These are phyloP conservation scores for Alcis repandata DNA, from an alignment of 2,888 invertebrate species.

Conservation along the genomic window DNA sequence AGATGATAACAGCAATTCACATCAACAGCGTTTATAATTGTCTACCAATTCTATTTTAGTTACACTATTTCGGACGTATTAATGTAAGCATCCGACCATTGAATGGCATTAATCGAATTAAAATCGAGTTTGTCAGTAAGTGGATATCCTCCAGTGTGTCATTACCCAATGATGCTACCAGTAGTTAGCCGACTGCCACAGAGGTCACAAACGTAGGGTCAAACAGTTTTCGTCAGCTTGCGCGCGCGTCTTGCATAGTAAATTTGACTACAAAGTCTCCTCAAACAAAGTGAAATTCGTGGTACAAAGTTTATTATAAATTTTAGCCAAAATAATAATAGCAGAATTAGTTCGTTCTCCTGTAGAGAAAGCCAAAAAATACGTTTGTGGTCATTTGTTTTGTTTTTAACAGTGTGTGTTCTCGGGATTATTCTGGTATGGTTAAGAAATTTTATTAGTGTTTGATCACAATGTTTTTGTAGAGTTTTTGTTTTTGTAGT, in stretches of 20 bases:
- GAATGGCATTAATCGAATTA: conserved; percentile 34
- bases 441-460: too few relatives aligned
- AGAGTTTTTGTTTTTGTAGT: too few relatives aligned
- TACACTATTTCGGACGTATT: conserved; percentile 3
- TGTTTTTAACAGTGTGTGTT: too few relatives aligned
- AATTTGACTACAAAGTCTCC: background rate
- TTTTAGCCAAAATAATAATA: background rate
- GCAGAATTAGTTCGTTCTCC: background rate
- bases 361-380: background rate
- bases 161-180: conserved; percentile 54
- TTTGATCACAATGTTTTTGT: too few relatives aligned
- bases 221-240: conserved; percentile 49
- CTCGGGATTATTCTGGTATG: too few relatives aligned
- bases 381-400: too few relatives aligned
- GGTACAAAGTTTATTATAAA: background rate
- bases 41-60: background rate
- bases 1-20: background rate
- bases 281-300: background rate
- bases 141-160: conserved; percentile 46
- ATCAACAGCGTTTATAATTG: background rate
- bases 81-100: conserved; percentile 32
- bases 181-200: conserved; percentile 49
- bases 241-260: background rate
- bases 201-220: conserved; percentile 57
- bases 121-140: conserved; percentile 38